These are phyloP conservation scores for Microplitis manilae DNA, from an alignment of 2,888 invertebrate species.

Conservation along the genomic window DNA sequence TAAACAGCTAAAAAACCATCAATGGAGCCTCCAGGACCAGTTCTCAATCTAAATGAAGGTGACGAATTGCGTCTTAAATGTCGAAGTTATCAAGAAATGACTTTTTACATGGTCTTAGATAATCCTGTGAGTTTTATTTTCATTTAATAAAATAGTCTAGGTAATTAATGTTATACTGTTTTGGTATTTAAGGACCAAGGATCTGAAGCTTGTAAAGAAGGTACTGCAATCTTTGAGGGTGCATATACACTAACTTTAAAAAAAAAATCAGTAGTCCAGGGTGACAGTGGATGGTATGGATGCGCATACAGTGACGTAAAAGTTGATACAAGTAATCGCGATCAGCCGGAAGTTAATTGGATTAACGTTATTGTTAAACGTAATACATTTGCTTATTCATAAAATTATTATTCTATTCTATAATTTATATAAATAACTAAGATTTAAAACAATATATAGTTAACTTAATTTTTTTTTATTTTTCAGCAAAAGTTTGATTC, in stretches of 20 bases:
- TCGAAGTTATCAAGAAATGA: background rate
- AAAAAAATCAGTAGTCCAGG: background rate
- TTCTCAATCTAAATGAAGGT: background rate
- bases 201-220: background rate
- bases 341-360: conserved; percentile 1
- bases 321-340: background rate
- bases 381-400: too few relatives aligned
- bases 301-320: background rate
- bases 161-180: background rate
- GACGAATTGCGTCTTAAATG: background rate
- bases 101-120: background rate
- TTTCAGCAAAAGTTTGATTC: too few relatives aligned
- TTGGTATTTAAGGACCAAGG: background rate
- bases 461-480: too few relatives aligned
- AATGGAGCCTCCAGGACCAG: background rate
- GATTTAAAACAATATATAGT: too few relatives aligned
- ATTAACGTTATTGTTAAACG: background rate
- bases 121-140: too few relatives aligned
- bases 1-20: background rate
- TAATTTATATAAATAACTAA: too few relatives aligned
- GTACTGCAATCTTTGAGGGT: background rate
- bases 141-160: background rate
- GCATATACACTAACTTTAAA: background rate
- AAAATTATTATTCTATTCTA: too few relatives aligned
- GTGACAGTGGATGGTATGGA: conserved; percentile 6